Evolutionary conservation across 1,140 invertebrate species (phyloP).

Genomic region (Melitaea cinxia): DNA sequence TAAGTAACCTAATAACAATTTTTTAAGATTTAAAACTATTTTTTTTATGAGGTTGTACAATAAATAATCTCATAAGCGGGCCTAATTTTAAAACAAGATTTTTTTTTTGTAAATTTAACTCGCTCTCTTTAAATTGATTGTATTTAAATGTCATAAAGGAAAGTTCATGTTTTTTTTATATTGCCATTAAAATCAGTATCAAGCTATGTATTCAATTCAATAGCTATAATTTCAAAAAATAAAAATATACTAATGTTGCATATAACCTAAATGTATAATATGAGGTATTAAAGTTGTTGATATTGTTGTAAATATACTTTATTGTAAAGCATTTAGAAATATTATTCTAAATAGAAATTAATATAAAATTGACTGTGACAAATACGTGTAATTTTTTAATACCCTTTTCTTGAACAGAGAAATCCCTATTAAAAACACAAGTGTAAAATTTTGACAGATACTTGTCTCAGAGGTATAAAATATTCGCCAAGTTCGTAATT

Average conservation of each 20-base stretch:
- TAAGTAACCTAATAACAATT: too few species aligned
- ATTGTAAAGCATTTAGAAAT: conserved; percentile 39
- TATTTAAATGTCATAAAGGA: too few species aligned
- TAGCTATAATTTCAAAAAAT: neutral
- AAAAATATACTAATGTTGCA: conserved; percentile 48
- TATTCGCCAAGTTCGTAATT: conserved; percentile 66
- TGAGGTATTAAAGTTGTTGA: conserved; percentile 61
- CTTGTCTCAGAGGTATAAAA: conserved; percentile 50
- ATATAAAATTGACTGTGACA: conserved; percentile 40
- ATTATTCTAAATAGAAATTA: conserved; percentile 29
- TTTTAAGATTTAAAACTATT: too few species aligned
- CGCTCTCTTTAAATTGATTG: too few species aligned
- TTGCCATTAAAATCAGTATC: too few species aligned
- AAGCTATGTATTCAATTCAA: neutral
- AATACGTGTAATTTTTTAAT: conserved; percentile 16
- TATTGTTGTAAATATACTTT: conserved; percentile 70
- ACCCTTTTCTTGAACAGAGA: conserved; percentile 1
- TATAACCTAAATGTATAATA: conserved; percentile 50
- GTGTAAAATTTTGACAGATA: conserved; percentile 37
- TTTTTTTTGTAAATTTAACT: too few species aligned
- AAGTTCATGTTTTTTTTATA: too few species aligned
- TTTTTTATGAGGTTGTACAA: too few species aligned
- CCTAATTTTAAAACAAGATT: too few species aligned
- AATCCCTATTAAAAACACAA: conserved; percentile 10
- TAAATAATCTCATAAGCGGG: too few species aligned